Percentiles rank a stretch among this genome's conserved stretches.
Conservation (phyloP, 1,140 invertebrate species). For the Tetragonula clypearis region DNA sequence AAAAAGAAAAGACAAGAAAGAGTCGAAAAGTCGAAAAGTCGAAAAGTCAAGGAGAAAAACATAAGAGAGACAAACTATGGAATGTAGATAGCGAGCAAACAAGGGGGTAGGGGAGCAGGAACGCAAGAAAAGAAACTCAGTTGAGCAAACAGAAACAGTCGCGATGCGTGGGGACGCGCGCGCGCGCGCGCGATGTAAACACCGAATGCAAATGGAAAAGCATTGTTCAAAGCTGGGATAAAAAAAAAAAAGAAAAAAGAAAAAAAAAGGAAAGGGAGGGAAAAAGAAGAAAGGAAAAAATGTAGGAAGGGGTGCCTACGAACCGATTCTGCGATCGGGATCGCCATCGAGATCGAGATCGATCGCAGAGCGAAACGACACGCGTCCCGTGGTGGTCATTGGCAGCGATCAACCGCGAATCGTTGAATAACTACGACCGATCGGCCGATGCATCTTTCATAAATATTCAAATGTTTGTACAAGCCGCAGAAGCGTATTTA, state of each 20-base stretch:
- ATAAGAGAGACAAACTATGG: conserved; percentile 18
- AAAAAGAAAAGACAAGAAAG: not conserved
- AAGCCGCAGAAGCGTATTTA: conserved; percentile 27
- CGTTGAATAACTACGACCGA: conserved; percentile 19
- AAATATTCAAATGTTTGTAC: conserved; percentile 66
- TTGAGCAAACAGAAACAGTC: conserved; percentile 41
- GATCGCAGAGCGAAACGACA: not conserved
- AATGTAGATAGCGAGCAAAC: conserved; percentile 5
- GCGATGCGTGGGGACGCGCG: conserved; percentile 19
- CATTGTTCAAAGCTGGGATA: conserved; percentile 41
- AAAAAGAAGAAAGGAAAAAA: not conserved
- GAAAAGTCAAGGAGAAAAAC: not conserved
- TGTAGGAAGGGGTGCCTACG: no score
- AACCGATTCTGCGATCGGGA: not conserved
- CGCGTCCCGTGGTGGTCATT: not conserved
- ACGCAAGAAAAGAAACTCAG: conserved; percentile 5
- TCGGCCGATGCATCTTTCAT: conserved; percentile 46
- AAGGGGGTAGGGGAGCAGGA: no score
- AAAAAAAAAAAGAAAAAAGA: not conserved
- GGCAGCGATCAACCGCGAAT: conserved; percentile 27
- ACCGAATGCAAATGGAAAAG: conserved; percentile 61
- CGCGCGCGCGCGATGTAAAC: conserved; percentile 43
- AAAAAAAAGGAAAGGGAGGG: not conserved
- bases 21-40: not conserved
- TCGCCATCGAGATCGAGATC: not conserved